Percentiles rank a stretch among this genome's conserved stretches.
Evolutionary conservation across 1,140 invertebrate species (phyloP).

Genomic region (Drosophila simulans): DNA sequence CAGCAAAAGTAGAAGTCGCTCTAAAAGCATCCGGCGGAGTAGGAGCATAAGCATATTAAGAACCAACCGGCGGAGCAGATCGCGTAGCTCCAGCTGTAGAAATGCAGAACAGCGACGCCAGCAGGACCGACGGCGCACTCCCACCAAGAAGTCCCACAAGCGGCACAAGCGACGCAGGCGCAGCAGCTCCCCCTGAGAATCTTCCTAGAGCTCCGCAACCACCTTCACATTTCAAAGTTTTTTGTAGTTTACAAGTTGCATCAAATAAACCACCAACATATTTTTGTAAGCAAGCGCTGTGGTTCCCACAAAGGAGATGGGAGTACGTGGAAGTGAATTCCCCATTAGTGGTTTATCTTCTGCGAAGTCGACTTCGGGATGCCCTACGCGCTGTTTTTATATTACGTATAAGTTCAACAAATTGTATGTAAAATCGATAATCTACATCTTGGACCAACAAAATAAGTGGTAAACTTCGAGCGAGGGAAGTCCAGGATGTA

Average conservation of each 20-base stretch:
- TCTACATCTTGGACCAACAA: background rate
- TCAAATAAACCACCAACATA: slow-evolving; percentile 33
- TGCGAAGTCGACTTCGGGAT: background rate
- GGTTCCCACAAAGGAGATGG: slow-evolving; percentile 1
- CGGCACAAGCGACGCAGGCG: slow-evolving; percentile 64
- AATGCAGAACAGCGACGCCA: slow-evolving; percentile 23
- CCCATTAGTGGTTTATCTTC: background rate
- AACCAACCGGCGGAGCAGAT: slow-evolving; percentile 16
- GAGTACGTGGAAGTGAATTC: background rate
- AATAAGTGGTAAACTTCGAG: too few species aligned
- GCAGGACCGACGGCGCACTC: slow-evolving; percentile 34
- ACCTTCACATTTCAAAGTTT: slow-evolving; percentile 1
- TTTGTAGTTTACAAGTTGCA: slow-evolving; percentile 11
- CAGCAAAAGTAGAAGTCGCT: slow-evolving; percentile 10
- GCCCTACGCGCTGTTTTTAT: background rate
- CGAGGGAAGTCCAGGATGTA: too few species aligned
- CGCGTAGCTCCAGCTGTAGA: slow-evolving; percentile 25
- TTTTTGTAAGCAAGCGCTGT: slow-evolving; percentile 22
- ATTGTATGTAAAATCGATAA: background rate
- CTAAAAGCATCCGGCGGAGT: slow-evolving; percentile 12
- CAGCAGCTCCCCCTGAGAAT: slow-evolving; percentile 51
- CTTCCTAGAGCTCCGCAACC: background rate
- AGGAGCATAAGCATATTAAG: slow-evolving; percentile 36
- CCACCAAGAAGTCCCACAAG: slow-evolving; percentile 67
- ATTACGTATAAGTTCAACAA: background rate